A percentile compares a stretch with the other conserved stretches of the same genome.
phyloP scores from a whole-genome alignment of 2,797 vertebrate genomes.

The Danio aesculapii region DNA sequence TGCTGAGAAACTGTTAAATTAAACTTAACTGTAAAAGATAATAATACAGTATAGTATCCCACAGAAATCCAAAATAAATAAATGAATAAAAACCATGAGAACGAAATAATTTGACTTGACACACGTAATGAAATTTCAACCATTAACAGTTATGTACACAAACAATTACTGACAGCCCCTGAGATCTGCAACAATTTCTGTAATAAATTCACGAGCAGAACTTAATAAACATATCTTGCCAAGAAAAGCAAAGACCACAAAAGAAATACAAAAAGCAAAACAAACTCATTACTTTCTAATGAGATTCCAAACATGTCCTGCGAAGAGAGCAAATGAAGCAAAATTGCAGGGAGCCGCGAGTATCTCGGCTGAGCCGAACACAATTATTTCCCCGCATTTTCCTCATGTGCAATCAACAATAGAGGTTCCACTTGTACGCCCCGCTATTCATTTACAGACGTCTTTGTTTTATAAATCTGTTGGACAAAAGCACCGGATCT shows the following conservation, averaged over 20 bases:
- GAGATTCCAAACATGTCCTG: neutral
- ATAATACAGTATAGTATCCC: too few species aligned
- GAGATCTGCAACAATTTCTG: neutral
- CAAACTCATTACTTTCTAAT: constrained; percentile 12
- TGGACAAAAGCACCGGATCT: constrained; percentile 64
- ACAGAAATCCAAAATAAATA: too few species aligned
- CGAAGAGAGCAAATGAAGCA: constrained; percentile 1
- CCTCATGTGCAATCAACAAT: constrained; percentile 52
- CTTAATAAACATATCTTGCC: constrained; percentile 11
- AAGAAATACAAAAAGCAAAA: constrained; percentile 24
- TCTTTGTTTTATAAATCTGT: constrained; percentile 67
- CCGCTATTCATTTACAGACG: constrained; percentile 47
- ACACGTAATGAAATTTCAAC: too few species aligned
- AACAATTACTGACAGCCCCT: neutral
- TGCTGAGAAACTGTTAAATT: too few species aligned
- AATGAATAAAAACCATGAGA: too few species aligned
- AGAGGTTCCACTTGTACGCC: constrained; percentile 30
- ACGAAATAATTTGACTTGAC: too few species aligned
- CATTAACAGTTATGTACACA: neutral
- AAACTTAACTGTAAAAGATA: too few species aligned
- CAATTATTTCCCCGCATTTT: constrained; percentile 61
- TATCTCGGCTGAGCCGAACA: constrained; percentile 45
- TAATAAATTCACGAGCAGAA: neutral
- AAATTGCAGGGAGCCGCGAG: neutral
- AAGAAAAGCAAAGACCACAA: constrained; percentile 4